phyloP scores from a whole-genome alignment of 2,797 vertebrate genomes.

The Myotis myotis region DNA sequence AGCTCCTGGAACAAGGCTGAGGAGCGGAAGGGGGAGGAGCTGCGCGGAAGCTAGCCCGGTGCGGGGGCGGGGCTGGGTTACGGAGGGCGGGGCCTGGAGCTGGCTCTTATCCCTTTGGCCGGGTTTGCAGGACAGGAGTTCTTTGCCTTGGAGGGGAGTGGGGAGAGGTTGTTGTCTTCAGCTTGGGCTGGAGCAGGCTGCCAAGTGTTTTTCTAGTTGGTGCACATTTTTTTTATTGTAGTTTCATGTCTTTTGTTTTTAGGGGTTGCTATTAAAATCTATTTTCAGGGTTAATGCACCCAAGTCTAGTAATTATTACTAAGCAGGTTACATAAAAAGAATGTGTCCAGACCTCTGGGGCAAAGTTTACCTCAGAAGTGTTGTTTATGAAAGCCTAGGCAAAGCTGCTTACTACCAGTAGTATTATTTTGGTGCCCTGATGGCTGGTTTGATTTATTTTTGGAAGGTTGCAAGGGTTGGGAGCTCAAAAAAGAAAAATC shows the following conservation, averaged over 20 bases:
- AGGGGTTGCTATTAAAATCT: slow-evolving; percentile 56
- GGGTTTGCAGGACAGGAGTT: background rate
- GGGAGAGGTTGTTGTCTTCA: background rate
- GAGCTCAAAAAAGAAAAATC: slow-evolving; percentile 68
- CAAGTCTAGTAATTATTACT: slow-evolving; percentile 61
- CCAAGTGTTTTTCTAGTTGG: slow-evolving; percentile 64
- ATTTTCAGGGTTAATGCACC: slow-evolving; percentile 57
- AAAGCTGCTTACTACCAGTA: slow-evolving; percentile 66
- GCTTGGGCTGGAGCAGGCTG: background rate
- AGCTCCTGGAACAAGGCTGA: background rate
- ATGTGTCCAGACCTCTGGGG: slow-evolving; percentile 52
- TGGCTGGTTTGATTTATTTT: slow-evolving; percentile 74
- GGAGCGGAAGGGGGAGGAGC: slow-evolving; percentile 63
- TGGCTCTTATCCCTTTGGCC: background rate
- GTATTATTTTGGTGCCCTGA: slow-evolving; percentile 66
- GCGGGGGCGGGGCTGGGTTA: background rate
- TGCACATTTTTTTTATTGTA: slow-evolving; percentile 2
- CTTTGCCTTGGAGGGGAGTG: background rate
- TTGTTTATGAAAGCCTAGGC: slow-evolving; percentile 64
- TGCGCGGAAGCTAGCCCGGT: rapidly evolving
- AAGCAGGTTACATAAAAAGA: slow-evolving; percentile 69
- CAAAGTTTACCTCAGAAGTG: slow-evolving; percentile 65
- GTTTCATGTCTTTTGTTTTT: slow-evolving; percentile 62
- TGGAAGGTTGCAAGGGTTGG: slow-evolving; percentile 64
- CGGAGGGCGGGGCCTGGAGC: background rate